Conservation (phyloP, 1,140 invertebrate genomes). For the Drosophila repleta region DNA sequence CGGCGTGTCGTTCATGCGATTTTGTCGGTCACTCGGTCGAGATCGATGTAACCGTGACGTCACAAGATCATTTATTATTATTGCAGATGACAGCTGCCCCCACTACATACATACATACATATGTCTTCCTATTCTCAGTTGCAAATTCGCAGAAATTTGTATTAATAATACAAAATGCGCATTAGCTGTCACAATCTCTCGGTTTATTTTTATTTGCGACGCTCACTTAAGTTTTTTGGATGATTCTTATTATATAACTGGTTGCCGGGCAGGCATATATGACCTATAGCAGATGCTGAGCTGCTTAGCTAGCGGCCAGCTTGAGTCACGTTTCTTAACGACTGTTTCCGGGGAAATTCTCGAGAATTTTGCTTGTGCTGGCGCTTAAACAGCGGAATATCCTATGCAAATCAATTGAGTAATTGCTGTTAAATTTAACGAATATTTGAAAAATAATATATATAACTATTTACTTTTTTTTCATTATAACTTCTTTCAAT, state of each 20-base stretch:
- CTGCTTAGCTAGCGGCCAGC: slow-evolving; percentile 16
- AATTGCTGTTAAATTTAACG: no score
- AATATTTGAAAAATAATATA: no score
- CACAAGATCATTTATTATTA: slow-evolving; percentile 37
- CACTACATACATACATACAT: background rate
- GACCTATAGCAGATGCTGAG: slow-evolving; percentile 5
- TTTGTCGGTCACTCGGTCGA: slow-evolving; percentile 44
- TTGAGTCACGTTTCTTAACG: slow-evolving; percentile 54
- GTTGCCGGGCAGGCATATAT: background rate
- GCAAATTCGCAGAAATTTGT: slow-evolving; percentile 64
- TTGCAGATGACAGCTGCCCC: slow-evolving; percentile 15
- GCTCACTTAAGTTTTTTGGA: slow-evolving; percentile 31
- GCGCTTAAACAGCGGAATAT: background rate
- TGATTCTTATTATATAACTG: slow-evolving; percentile 37
- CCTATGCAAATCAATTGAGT: background rate
- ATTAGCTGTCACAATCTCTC: slow-evolving; percentile 12
- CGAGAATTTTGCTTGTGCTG: slow-evolving; percentile 39
- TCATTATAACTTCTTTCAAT: no score
- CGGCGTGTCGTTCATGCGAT: slow-evolving; percentile 20
- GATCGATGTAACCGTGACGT: slow-evolving; percentile 49
- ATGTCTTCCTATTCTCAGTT: background rate
- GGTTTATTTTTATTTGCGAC: slow-evolving; percentile 44
- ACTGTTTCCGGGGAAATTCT: slow-evolving; percentile 55
- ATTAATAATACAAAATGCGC: slow-evolving; percentile 62
- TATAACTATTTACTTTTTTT: no score